Conservation (phyloP, 2,797 vertebrate species). For the Poeciliopsis presidionis region DNA sequence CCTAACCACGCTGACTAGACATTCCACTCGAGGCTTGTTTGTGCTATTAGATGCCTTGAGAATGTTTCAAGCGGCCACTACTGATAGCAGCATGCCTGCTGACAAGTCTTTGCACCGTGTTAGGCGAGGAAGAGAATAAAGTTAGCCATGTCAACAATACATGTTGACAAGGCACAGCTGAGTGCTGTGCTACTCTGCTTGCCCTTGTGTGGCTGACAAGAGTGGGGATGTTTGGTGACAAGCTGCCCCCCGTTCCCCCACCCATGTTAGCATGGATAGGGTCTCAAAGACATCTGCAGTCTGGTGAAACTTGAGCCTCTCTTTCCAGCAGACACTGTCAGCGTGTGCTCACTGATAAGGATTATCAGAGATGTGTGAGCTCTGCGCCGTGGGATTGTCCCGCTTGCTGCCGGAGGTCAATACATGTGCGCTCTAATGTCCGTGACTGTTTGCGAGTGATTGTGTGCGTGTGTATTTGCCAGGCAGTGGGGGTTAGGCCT, state of each 20-base stretch:
- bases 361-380: constrained; percentile 63
- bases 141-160: constrained; percentile 33
- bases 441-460: constrained; percentile 42
- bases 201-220: constrained; percentile 45
- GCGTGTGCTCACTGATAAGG: constrained; percentile 63
- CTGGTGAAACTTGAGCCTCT: constrained; percentile 66
- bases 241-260: constrained; percentile 70
- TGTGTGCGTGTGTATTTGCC: constrained; percentile 47
- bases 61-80: constrained; percentile 11
- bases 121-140: constrained; percentile 39
- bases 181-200: constrained; percentile 6
- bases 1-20: constrained; percentile 45
- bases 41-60: constrained; percentile 43
- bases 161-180: constrained; percentile 57
- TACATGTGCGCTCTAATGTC: constrained; percentile 51
- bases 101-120: constrained; percentile 37
- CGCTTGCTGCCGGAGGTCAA: constrained; percentile 60
- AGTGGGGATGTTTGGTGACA: constrained; percentile 59
- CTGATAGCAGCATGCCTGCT: constrained; percentile 32
- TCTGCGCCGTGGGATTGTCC: constrained; percentile 52
- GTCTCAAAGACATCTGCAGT: constrained; percentile 72
- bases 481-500: constrained; percentile 57
- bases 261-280: constrained; percentile 58
- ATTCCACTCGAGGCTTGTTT: constrained; percentile 31
- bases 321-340: constrained; percentile 63